Evolutionary conservation across 2,888 invertebrate species (phyloP), one percentile per base, ranked within the genome.

Genomic region (Mesorhabditis spiculigera): DNA sequence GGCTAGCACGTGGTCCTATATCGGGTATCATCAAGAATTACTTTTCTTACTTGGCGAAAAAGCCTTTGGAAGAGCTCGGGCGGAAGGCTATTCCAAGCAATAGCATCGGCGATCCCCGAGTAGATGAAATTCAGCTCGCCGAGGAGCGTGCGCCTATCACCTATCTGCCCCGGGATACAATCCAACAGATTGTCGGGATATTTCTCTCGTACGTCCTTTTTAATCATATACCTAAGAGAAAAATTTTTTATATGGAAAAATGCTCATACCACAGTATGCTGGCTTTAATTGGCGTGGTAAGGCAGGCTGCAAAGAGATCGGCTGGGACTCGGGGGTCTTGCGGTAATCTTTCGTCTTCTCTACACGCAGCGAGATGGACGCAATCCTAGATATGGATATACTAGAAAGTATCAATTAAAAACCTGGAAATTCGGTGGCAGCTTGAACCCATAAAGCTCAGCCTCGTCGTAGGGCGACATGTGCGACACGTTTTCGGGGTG

Each of bases 121-220:
- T 98, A 98, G 86, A 99, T 96, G 98, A 98, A 98, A 89, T 98
- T 98, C 73, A 98, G 89, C 89, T 99, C 97, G 66, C 98, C 98
- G 78, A 97, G 90, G 93, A 97, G 94, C 44, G 98, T 96, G 82
- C 95, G 90, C 41, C 78, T 50, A 69, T 85, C 85, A 0, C 92
- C 93, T 79, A 95, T 90, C 86, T 93, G 92, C 2, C 98, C 98
- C 5, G 97, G 97, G 82, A 98, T 94, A 88, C 93, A 93, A 78
- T 85, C 81, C 43, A 85, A 74, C 28, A 84, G 75, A 62, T 82
- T 77, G 10, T 73, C 74, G 5, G 80, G 79, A 67, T 79, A 85
- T 45, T 78, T 66, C 41, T 75, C 63, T 16, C 79, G 77, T 61
- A 77, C 71, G 13, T 78, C 77, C 8, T 78, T 78, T 66, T 78